phyloP scores from a whole-genome alignment of 2,888 invertebrate genomes.

The Cetonia aurata region DNA sequence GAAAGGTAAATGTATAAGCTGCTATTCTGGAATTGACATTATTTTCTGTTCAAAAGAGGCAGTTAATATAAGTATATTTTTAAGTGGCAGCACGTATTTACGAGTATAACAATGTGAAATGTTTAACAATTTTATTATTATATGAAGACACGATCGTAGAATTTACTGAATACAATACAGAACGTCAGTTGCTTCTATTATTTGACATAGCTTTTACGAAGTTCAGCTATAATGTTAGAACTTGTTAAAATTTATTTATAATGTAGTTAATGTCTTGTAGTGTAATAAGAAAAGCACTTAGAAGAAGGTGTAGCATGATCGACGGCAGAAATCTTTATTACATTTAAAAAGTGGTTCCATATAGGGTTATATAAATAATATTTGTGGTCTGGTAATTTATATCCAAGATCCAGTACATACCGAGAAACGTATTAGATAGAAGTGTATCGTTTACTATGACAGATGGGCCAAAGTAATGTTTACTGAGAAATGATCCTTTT shows the following conservation, averaged over 20 bases:
- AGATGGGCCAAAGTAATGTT: too few relatives aligned
- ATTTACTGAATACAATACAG: too few relatives aligned
- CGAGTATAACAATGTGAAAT: neutral
- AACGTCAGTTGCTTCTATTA: too few relatives aligned
- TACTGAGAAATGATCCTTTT: too few relatives aligned
- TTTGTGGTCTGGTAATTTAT: conserved; percentile 19
- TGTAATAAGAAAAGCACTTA: too few relatives aligned
- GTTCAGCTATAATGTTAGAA: too few relatives aligned
- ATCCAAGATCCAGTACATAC: conserved; percentile 13
- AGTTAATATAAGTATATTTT: conserved; percentile 8
- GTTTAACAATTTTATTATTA: conserved; percentile 8
- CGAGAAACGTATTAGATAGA: neutral
- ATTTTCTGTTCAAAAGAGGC: conserved; percentile 3
- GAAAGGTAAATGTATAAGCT: conserved; percentile 15
- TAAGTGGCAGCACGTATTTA: neutral
- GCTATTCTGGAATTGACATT: neutral
- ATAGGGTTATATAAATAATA: conserved; percentile 23
- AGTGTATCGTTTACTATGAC: too few relatives aligned
- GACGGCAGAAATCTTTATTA: conserved; percentile 16
- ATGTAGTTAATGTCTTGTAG: too few relatives aligned
- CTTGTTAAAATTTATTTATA: neutral
- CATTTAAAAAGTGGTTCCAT: conserved; percentile 4
- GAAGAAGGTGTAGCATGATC: neutral
- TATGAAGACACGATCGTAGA: neutral
- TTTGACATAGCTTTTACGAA: neutral